Evolutionary conservation across 2,888 invertebrate genomes (phyloP).

Genomic region (Cheilosia scutellata): DNA sequence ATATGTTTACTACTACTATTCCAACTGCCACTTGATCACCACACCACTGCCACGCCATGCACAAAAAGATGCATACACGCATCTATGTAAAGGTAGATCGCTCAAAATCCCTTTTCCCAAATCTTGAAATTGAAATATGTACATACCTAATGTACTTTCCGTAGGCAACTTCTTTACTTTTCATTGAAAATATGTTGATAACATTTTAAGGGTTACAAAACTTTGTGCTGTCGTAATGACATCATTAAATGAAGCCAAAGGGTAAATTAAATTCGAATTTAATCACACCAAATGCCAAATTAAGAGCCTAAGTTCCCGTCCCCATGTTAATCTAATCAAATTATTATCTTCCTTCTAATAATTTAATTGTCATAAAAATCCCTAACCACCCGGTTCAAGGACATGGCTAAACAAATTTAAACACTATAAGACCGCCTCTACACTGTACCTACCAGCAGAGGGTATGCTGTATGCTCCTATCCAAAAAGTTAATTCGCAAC

Average conservation of each 20-base stretch:
- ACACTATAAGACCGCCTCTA: not conserved
- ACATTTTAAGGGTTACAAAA: not conserved
- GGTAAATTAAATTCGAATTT: not conserved
- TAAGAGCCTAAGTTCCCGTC: not conserved
- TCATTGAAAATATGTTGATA: no score
- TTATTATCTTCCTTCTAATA: not conserved
- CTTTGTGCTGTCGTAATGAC: not conserved
- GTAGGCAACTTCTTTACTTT: no score
- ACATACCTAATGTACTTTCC: no score
- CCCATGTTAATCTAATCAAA: not conserved
- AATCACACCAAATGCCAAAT: not conserved
- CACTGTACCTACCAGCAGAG: no score
- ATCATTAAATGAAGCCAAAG: not conserved
- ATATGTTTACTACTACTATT: no score
- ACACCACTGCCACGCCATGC: no score
- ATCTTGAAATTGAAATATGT: no score
- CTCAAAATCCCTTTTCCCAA: no score
- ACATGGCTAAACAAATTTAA: not conserved
- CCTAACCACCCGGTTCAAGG: not conserved
- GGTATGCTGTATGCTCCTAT: not conserved
- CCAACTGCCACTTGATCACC: no score
- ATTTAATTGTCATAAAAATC: not conserved
- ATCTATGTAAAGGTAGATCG: no score
- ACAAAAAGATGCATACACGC: no score
- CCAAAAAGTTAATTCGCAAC: slow-evolving; percentile 28